Base-by-base conservation (phyloP, 64 coral and sea anemone genomes). In the Exaiptasia diaphana region DNA sequence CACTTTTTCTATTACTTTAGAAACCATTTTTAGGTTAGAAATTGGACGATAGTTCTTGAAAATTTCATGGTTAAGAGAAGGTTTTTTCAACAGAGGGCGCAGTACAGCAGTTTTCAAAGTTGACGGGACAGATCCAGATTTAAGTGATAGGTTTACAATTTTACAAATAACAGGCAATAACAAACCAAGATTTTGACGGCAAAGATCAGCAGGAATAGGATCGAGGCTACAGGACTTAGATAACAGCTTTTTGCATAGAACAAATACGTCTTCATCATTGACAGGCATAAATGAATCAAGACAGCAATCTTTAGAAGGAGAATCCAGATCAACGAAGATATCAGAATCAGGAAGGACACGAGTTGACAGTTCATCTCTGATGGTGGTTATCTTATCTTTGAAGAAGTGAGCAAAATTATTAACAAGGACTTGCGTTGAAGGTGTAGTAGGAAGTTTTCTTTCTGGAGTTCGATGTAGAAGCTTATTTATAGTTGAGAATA, bases 61-160 rank as follows among this genome's bases (percentile, higher is more conserved):
- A 75, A 50, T 6, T 73, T 73, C 70, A 52, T 75, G 46, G 28
- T 75, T 50, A 18, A 75, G 72, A 52, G 72, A 75, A 46, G 72
- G 43, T 50, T 75, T 75, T 50, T 53, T 53, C 26, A 75, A 46
- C 31, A 75, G 43, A 26, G 23, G 23, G 3, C 31, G 34, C 44
- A 75, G 28, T n/a, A 75, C 72, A 52, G 46, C 44, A 50, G n/a
- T n/a, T n/a, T n/a, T n/a, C n/a, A 50, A 45, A 33, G 72, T 50
- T 31, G 42, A 75, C n/a, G 72, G 72, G 20, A 75, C 24, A 53
- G 34, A 7, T 17, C 72, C 72, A 75, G 43, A 45, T 75, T 27
- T 27, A 31, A 75, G 72, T 32, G 72, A 75, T 29, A 75, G 49
- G n/a, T 53, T 75, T 50, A 53, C 72, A 34, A 75, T 53, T 75